Evolutionary conservation across 1,140 invertebrate genomes (phyloP), one percentile per base, ranked within the genome.

Genomic region (Fragariocoptes setiger): DNA sequence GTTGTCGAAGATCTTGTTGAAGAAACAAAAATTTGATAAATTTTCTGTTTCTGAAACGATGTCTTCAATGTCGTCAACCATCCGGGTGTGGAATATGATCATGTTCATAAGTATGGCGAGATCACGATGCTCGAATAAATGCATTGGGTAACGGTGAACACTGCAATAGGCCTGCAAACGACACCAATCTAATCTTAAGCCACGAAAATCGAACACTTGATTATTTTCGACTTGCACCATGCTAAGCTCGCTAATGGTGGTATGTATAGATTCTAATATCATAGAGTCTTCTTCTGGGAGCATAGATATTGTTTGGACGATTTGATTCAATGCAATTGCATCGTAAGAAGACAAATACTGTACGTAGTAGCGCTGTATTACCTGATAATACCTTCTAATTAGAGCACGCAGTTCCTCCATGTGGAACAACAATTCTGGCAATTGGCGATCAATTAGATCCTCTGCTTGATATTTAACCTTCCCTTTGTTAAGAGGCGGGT

Each of bases 51-150:
- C 88, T 2, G 76, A 73, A 43, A 97, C 62, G 54, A 95, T 76
- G 56, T 95, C 83, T 60, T 95, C 86, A n/a, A 97, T 62, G 59
- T 80, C 82, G 54, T 97, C 92, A 13, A 99, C 83, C 71, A 95
- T 85, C 59, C 86, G 86, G 0, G 88, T 83, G 54, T 97, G 92
- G 54, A 94, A 97, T 31, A 82, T 67, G 52, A 92, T 72, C 12
- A 79, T 86, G 56, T 99, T 94, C 57, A 99, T 70, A 42, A 90
- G 71, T 37, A 72, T 71, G 13, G 82, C 79, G 12, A 97, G 56
- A 49, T 80, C 74, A 50, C 70, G 65, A 49, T 90, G 73, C 50
- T 88, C 78, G n/a, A 69, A 65, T 2, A 95, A 64, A 52, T 68
- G 69, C 43, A 95, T 63, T 35, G 68, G 69, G 17, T 76, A 71